Conservation (phyloP, 92 coral and sea anemone species). For the Montipora capitata region DNA sequence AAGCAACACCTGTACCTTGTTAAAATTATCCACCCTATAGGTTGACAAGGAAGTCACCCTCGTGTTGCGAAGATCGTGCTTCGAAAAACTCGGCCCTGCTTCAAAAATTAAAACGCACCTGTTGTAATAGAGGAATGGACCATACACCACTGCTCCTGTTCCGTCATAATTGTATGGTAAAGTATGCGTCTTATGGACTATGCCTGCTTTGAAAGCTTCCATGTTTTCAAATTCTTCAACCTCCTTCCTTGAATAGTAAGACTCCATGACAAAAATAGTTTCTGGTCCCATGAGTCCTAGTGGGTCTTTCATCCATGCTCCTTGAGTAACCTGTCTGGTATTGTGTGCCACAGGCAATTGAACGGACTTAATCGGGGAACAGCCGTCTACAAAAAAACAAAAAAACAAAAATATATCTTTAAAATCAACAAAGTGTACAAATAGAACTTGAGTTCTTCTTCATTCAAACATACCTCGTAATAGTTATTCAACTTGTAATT, state of each 20-base stretch:
- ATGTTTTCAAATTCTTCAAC: conserved; percentile 60
- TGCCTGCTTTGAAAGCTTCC: conserved; percentile 65
- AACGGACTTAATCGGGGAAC: conserved; percentile 40
- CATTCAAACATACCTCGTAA: no score
- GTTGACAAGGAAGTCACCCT: no score
- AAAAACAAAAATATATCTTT: no score
- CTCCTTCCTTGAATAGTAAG: neutral
- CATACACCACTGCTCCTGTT: conserved; percentile 79
- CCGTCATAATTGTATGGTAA: conserved; percentile 67
- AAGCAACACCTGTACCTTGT: no score
- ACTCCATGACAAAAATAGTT: conserved; percentile 60
- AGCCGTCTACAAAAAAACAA: conserved; percentile 15
- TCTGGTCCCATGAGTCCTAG: conserved; percentile 60
- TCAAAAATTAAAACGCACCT: conserved; percentile 31
- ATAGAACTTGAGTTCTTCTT: no score
- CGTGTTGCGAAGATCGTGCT: no score
- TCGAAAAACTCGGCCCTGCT: no score
- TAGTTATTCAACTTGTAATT: no score
- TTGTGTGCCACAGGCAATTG: conserved; percentile 57
- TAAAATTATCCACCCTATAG: no score
- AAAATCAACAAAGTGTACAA: neutral
- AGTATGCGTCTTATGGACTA: conserved; percentile 27
- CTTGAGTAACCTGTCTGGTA: neutral
- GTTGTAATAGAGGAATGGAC: conserved; percentile 78
- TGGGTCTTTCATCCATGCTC: conserved; percentile 83